Base-by-base conservation (phyloP, 2,888 invertebrate species). In the Eretmocerus hayati region DNA sequence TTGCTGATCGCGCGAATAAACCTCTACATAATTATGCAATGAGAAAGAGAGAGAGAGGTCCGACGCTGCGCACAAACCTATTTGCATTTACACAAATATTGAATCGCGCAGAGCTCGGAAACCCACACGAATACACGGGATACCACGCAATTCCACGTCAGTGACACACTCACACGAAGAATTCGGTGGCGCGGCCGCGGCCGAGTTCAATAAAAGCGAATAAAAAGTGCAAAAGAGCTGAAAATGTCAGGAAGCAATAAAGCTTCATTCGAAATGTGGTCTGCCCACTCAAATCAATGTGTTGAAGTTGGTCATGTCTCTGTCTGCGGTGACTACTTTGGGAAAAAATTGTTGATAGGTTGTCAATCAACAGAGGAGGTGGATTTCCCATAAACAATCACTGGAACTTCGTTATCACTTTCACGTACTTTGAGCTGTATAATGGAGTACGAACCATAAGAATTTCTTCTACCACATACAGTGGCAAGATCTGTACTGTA, bases 241-340 rank as follows among this genome's bases (percentile, higher is more conserved):
- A 64, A 73, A 3, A 66, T 72, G 32, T 78, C 82, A 64, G 91
- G 92, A 69, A 79, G 81, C 48, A 71, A 86, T 22, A 76, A 83
- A 54, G 72, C 84, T 2, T 78, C 78, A 3, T 76, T 90, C 56
- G 83, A 90, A 72, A 79, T 90, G 74, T 90, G 80, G 76, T 88
- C 89, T 1, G 76, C 78, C 9, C 75, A 78, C 54, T 64, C 75
- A 13, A 68, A 80, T 30, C 67, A 72, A 11, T 89, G 85, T 62
- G 66, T 89, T n/a, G 84, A 85, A 73, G 79, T 90, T 33, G 90
- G 85, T 0, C 76, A 83, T 69, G 63, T 91, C 32, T 85, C 87
- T 19, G 63, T 83, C 36, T 84, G 81, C 60, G 81, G 81, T 8
- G 80, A 83, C 60, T 91, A 81, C 64, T 78, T 90, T 22, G 86